Base-by-base conservation (phyloP, 2,888 invertebrate genomes). In the Macropis europaea region DNA sequence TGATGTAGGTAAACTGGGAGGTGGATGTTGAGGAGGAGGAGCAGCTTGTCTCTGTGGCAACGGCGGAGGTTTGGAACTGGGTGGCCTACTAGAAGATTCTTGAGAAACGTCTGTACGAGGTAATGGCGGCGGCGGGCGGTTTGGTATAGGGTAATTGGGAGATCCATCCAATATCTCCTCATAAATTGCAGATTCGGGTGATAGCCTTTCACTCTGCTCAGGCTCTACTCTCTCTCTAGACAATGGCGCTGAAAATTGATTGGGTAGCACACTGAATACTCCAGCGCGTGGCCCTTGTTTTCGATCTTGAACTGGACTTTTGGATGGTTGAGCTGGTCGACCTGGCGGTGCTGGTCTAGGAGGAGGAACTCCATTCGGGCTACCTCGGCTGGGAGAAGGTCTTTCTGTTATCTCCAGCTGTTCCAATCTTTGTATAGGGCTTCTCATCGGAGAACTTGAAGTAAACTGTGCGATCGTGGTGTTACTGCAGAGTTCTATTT, bases 401-500 rank as follows among this genome's bases (percentile, higher is more conserved):
- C 92, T 78, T 90, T 91, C 74, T 81, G 88, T 52, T 89, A 91
- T 34, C 90, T 91, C 47, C 91, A 93, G 43, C 84, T 91, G 84
- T 89, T 90, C 73, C 90, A 91, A 62, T 90, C 91, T 50, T 90
- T 90, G 79, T 89, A 86, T 5, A 90, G 92, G 47, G 59, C 78
- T 84, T 3, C 60, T 72, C 2, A 79, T 67, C 30, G 85, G 78
- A 57, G 87, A 82, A 73, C 69, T 79, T 7, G 86, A 81, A 30
- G 87, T 92, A 81, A 92, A 95, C 42, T 98, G 91, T 0, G 97
- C 94, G 61, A 96, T 92, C 6, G 97, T 96, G 84, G 97, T 97
- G 82, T 95, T 95, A 22, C 95, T 93, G 89, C 97, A 97, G 47
- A 97, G 91, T 63, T 93, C 93, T 79, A 98, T 94, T 91, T 98